Conservation (phyloP, 1,140 invertebrate species). For the Phymorhynchus buccinoides region DNA sequence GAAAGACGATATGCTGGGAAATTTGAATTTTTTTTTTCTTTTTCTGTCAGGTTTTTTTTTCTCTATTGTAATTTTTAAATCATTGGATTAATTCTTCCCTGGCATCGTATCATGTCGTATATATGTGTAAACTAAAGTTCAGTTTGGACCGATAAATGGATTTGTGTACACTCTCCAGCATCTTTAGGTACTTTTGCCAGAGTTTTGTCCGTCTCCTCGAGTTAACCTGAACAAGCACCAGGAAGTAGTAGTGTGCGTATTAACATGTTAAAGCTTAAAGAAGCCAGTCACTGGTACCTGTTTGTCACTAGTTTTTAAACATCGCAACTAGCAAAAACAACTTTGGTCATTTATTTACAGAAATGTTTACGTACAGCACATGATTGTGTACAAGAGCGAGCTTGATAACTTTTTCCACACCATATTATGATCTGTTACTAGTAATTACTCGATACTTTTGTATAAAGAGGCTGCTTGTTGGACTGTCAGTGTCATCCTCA, state of each 20-base stretch:
- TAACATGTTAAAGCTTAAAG: too few relatives aligned
- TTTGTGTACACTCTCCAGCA: neutral
- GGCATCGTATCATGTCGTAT: neutral
- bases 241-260: neutral
- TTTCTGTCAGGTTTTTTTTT: neutral
- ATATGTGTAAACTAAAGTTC: neutral
- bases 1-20: neutral
- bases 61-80: neutral
- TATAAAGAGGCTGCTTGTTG: too few relatives aligned
- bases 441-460: too few relatives aligned
- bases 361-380: too few relatives aligned
- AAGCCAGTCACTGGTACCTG: too few relatives aligned
- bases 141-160: conserved; percentile 1
- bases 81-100: conserved; percentile 1
- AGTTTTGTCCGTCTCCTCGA: neutral
- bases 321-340: too few relatives aligned
- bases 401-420: too few relatives aligned
- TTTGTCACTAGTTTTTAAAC: too few relatives aligned
- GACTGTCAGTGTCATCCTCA: too few relatives aligned
- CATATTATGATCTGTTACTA: too few relatives aligned
- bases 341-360: too few relatives aligned
- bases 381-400: too few relatives aligned
- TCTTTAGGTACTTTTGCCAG: neutral
- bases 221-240: neutral
- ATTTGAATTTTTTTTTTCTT: neutral